These are phyloP conservation scores for Polylopha cassiicola DNA, from an alignment of 2,888 invertebrate species.

Conservation along the genomic window DNA sequence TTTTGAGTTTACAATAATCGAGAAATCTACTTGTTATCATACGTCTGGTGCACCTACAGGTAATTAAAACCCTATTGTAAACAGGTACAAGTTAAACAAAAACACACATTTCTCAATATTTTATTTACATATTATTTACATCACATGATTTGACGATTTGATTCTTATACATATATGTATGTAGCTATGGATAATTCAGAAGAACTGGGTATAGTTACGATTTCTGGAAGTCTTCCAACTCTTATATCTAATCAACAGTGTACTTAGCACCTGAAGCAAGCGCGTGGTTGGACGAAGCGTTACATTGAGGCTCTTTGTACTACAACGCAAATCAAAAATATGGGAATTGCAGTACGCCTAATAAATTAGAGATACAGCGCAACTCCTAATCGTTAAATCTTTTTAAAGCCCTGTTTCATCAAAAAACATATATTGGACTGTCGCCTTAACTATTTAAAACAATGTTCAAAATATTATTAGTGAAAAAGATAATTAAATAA, in stretches of 20 bases:
- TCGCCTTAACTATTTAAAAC: too few relatives aligned
- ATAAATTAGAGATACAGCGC: too few relatives aligned
- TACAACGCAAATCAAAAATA: conserved; percentile 31
- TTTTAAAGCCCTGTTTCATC: too few relatives aligned
- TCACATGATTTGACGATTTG: conserved; percentile 53
- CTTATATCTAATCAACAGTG: conserved; percentile 20
- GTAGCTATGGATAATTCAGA: conserved; percentile 19
- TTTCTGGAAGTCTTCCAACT: conserved; percentile 13
- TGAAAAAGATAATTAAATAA: too few relatives aligned
- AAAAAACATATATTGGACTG: too few relatives aligned
- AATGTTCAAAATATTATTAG: too few relatives aligned
- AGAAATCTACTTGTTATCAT: too few relatives aligned
- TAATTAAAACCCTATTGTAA: too few relatives aligned
- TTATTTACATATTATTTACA: conserved; percentile 69
- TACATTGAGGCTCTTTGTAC: conserved; percentile 41
- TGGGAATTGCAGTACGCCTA: too few relatives aligned
- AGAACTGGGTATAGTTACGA: conserved; percentile 23
- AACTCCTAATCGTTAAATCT: too few relatives aligned
- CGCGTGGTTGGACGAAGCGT: conserved; percentile 53
- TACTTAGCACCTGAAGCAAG: conserved; percentile 56
- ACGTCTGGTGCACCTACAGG: too few relatives aligned
- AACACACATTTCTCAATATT: conserved; percentile 40
- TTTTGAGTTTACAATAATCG: too few relatives aligned
- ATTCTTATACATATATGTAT: conserved; percentile 23
- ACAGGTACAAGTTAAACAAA: conserved; percentile 22